Base-by-base conservation (phyloP, 2,888 invertebrate species). In the Elegia similella region DNA sequence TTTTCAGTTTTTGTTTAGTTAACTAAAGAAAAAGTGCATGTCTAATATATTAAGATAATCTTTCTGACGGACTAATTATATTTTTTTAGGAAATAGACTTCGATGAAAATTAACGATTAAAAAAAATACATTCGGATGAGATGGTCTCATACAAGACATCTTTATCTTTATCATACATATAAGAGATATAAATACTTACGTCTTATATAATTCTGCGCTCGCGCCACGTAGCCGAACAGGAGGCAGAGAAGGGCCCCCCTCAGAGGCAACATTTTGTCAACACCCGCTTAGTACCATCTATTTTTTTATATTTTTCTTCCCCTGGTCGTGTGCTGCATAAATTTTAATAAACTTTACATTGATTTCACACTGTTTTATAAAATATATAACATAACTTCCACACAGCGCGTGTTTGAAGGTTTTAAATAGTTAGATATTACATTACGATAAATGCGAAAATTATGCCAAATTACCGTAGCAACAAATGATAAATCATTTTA, bases 241-340 rank as follows among this genome's bases (percentile, higher is more conserved):
- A 86, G 73, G 76, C 77, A 76, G 75, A 76, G 57, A 57, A 68
- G 65, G 58, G 77, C 76, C 82, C 81, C 76, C 66, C 66, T 77
- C 62, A 72, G 64, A 67, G 67, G 69, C 67, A 62, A 78, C 86
- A 86, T 86, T 67, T 67, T 79, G 69, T 63, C 63, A 67, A 61
- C 58, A 57, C 63, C 52, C 60, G 65, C 55, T 61, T 52, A 60
- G 58, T 72, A 58, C 69, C 83, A 81, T 80, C 73, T 78, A 79
- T 78, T 65, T 61, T 62, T 48, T 65, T 43, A 34, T 50, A 34
- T 50, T 13, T 17, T 44, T 16, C 15, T 2, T 13, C 32, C 32
- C 46, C 54, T 7, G 44, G 54, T 55, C 44, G 32, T 16, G 12
- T 55, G 44, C 54, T 55, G 44, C 16, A 46, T 16, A 44, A 55